Base-by-base conservation (phyloP, 2,888 invertebrate genomes). In the Hoplodrina ambigua region DNA sequence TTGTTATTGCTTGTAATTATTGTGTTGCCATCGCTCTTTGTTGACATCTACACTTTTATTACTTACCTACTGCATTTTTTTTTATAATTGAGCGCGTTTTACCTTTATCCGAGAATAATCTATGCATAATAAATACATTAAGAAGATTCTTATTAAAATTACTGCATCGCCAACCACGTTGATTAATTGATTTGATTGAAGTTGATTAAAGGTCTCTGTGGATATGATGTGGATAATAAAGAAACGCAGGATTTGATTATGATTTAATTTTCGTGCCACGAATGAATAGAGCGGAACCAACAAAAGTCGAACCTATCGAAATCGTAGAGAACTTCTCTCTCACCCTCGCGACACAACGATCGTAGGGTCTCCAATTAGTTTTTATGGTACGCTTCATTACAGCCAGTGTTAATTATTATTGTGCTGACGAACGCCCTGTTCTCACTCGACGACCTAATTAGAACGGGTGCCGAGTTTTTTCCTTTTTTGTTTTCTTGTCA, bases 351-450 rank as follows among this genome's bases (percentile, higher is more conserved):
- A 90, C 91, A 87, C 88, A 89, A 84, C 88, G 84, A 86, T 90
- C 89, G 91, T 91, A 91, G 91, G 90, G 91, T 87, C 90, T 89
- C 95, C 94, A 96, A 95, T 96, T 95, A 96, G 95, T 95, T 95
- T 96, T 96, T 94, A 95, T 93, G 89, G 90, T 89, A 90, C 91
- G 94, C 94, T 95, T 94, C 94, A 95, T 96, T 95, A 95, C 94
- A 93, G 90, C 89, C 94, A 92, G 94, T 94, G 94, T 94, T 95
- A 94, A 95, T 95, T 95, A 95, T 95, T 94, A 94, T 94, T 94
- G 94, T 94, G 94, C 93, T 93, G 92, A 94, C 94, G 94, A 94
- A 93, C 92, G 92, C 93, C 92, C 91, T 92, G 92, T 93, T 93
- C 93, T 92, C 94, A 94, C 92, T 94, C 94, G 90, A 93, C 94